A percentile compares a stretch with the other conserved stretches of the same genome.
Evolutionary conservation across 2,888 invertebrate genomes (phyloP).

Genomic region (Chloromyia formosa): DNA sequence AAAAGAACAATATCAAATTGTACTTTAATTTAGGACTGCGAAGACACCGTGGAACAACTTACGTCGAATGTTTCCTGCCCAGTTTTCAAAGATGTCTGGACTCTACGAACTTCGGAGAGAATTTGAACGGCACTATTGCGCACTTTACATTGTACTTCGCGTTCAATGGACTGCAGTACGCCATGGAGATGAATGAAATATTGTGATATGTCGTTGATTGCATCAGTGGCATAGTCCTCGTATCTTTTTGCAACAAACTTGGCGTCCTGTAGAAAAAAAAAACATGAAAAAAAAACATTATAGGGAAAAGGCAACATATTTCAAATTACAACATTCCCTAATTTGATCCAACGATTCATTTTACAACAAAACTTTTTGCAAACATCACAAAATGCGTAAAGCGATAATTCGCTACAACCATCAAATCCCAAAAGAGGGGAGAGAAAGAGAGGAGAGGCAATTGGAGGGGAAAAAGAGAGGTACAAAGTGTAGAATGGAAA

Average conservation of each 20-base stretch:
- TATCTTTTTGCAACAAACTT: slow-evolving; percentile 55
- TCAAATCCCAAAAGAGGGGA: background rate
- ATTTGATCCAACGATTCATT: too few relatives aligned
- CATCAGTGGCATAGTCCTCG: slow-evolving; percentile 55
- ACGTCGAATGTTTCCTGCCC: slow-evolving; percentile 43
- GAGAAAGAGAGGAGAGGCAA: background rate
- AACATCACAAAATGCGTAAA: too few relatives aligned
- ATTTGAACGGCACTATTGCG: slow-evolving; percentile 47
- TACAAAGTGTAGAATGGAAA: background rate
- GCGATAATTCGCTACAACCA: too few relatives aligned
- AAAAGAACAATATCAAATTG: too few relatives aligned
- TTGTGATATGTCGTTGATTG: slow-evolving; percentile 55
- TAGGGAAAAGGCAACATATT: too few relatives aligned
- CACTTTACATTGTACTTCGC: slow-evolving; percentile 54
- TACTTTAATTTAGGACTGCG: too few relatives aligned
- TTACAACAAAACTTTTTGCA: background rate
- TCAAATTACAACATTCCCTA: too few relatives aligned
- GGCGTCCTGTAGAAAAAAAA: slow-evolving; percentile 55
- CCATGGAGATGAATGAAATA: slow-evolving; percentile 58
- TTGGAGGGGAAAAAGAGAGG: background rate
- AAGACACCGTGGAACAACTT: too few relatives aligned
- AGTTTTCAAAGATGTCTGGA: slow-evolving; percentile 19
- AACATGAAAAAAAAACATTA: background rate
- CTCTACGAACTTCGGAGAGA: slow-evolving; percentile 5
- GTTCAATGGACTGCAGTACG: slow-evolving; percentile 58